phyloP scores from a whole-genome alignment of 2,888 invertebrate species.

The Yponomeuta evonymella region DNA sequence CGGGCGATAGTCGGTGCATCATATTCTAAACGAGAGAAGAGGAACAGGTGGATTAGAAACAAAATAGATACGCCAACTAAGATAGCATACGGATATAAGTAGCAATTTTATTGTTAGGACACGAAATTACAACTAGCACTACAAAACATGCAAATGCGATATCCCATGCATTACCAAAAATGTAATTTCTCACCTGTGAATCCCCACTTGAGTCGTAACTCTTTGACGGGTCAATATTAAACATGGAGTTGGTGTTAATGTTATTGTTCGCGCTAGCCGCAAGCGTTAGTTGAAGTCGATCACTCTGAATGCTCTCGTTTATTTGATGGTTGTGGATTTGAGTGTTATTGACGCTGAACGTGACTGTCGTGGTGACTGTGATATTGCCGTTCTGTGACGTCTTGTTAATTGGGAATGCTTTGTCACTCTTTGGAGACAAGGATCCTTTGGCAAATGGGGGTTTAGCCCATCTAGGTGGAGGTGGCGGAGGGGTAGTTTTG shows the following conservation, averaged over 20 bases:
- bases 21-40: conserved; percentile 77
- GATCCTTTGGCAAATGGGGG: conserved; percentile 77
- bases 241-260: conserved; percentile 54
- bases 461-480: conserved; percentile 91
- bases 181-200: conserved; percentile 52
- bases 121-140: conserved; percentile 28
- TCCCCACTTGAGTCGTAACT: conserved; percentile 55
- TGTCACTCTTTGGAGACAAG: conserved; percentile 58
- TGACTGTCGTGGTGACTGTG: conserved; percentile 90
- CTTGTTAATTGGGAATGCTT: conserved; percentile 67
- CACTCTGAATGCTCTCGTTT: conserved; percentile 65
- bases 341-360: conserved; percentile 83
- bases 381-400: conserved; percentile 81
- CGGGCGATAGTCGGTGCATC: conserved; percentile 82
- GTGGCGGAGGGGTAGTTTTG: conserved; percentile 85
- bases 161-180: conserved; percentile 16
- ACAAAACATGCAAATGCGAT: conserved; percentile 38
- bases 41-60: conserved; percentile 46
- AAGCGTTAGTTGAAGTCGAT: conserved; percentile 72
- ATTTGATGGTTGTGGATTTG: conserved; percentile 72
- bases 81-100: conserved; percentile 19
- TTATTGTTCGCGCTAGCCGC: conserved; percentile 68
- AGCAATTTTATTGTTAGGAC: conserved; percentile 32
- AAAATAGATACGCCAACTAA: conserved; percentile 10
- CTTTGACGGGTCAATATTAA: conserved; percentile 54